Evolutionary conservation across 1,140 invertebrate species (phyloP), one percentile per base, ranked within the genome.

Genomic region (Lethrus apterus): DNA sequence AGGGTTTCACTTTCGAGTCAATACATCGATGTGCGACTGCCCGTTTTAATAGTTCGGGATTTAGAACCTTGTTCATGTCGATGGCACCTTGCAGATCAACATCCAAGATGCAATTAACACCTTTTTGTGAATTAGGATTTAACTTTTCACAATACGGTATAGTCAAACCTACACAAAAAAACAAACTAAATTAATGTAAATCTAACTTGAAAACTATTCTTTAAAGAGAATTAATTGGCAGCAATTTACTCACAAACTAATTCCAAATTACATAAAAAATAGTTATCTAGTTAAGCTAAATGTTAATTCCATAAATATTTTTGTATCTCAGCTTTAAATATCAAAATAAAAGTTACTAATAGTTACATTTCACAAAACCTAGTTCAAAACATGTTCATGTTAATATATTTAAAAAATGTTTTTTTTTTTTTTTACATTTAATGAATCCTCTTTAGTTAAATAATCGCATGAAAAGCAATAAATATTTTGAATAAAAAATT

Each of bases 11-110:
- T 21, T 59, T 60, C 26, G 65, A 58, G 47, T 73, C 72, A 2
- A 74, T 71, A 58, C 83, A 86, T 46, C 72, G 70, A 41, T 73
- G 72, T 1, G 70, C 62, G n/a, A 80, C 67, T 4, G 74, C 70
- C 30, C 73, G 65, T 45, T 65, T 60, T 23, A 70, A 67, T 50
- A 84, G 56, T 57, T 78, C 73, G 1, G 76, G 74, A 54, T 77
- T 72, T 26, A 83, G 62, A 20, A 71, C 64, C 65, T 74, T 75
- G 14, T 82, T 56, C 17, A 84, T 60, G 56, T 76, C 64, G 45
- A 80, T 72, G 5, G 78, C 75, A 21, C 71, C 72, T 42, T 71
- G 70, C 7, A 78, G 63, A 40, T 75, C 72, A 46, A 75, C 71
- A 58, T 75, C 66, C 40, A 69, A 62, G 23, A 83, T 67, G 62